Evolutionary conservation across 30 jellyfish, hydroid and myxozoan genomes (phyloP).

Genomic region (Aurelia sp.): DNA sequence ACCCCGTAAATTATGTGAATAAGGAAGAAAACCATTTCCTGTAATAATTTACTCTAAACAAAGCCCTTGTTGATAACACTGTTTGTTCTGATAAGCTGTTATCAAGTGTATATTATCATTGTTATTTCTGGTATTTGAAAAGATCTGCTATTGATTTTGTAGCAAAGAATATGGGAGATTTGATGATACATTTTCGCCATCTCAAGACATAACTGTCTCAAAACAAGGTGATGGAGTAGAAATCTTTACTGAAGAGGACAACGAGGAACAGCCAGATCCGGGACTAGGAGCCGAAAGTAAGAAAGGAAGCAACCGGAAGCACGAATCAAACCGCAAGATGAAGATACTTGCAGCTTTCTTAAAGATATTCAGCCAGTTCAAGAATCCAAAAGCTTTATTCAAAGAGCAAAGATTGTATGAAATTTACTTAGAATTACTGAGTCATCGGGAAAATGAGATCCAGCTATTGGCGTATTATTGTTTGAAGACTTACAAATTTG

Average conservation of each 20-base stretch:
- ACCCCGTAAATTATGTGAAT: too few relatives aligned
- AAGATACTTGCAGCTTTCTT: conserved; percentile 66
- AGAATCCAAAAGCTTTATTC: conserved; percentile 78
- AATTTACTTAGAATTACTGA: conserved; percentile 57
- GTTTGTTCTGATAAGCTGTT: too few relatives aligned
- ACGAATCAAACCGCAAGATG: conserved; percentile 16
- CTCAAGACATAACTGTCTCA: conserved; percentile 35
- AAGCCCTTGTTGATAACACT: too few relatives aligned
- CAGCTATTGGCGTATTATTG: conserved; percentile 66
- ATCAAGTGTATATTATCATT: too few relatives aligned
- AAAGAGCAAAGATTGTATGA: conserved; percentile 54
- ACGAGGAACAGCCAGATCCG: not conserved
- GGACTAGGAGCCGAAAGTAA: not conserved
- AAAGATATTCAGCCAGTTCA: conserved; percentile 60
- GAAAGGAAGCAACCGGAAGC: conserved; percentile 1
- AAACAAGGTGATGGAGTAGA: not conserved
- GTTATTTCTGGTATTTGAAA: too few relatives aligned
- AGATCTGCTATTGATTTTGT: not conserved
- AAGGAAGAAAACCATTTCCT: too few relatives aligned
- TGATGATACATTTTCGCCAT: conserved; percentile 54
- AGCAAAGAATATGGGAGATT: conserved; percentile 61
- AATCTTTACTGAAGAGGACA: not conserved
- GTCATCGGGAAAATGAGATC: conserved; percentile 76
- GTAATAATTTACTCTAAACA: too few relatives aligned
- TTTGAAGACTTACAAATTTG: conserved; percentile 77